These are phyloP conservation scores for Geopemphigus sp. DNA, from an alignment of 1,140 invertebrate genomes.

Conservation along the genomic window DNA sequence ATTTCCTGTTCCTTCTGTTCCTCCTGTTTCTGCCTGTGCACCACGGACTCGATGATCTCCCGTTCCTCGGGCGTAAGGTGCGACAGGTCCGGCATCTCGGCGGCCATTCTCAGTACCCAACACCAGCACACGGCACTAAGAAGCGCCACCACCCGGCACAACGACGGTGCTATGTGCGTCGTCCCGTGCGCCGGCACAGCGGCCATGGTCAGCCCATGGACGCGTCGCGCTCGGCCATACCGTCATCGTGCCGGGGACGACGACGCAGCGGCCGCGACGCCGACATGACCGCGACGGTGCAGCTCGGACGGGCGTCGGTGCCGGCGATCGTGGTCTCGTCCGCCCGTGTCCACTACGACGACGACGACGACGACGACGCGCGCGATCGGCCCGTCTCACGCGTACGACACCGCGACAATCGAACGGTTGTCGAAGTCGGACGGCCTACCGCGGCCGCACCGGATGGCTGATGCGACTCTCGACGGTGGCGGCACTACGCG, in stretches of 20 bases:
- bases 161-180: slow-evolving; percentile 48
- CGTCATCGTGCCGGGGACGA: slow-evolving; percentile 9
- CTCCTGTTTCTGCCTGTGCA: slow-evolving; percentile 93
- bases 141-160: slow-evolving; percentile 49
- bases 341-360: neutral
- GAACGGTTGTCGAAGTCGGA: too few species aligned
- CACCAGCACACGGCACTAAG: slow-evolving; percentile 46
- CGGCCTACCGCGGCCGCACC: neutral
- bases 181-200: slow-evolving; percentile 47
- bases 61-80: slow-evolving; percentile 96
- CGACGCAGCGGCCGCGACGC: slow-evolving; percentile 8
- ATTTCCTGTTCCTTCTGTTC: slow-evolving; percentile 93
- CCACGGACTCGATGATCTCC: slow-evolving; percentile 94
- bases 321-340: neutral
- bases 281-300: slow-evolving; percentile 7
- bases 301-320: neutral
- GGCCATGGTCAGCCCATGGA: slow-evolving; percentile 48
- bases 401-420: too few species aligned
- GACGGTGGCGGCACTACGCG: neutral
- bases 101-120: slow-evolving; percentile 50
- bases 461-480: neutral
- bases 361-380: too few species aligned
- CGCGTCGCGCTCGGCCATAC: slow-evolving; percentile 47
- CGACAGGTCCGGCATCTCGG: slow-evolving; percentile 91
- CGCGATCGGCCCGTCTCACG: too few species aligned